These are phyloP conservation scores for Bombus breviceps DNA, from an alignment of 1,140 invertebrate species.

Conservation along the genomic window DNA sequence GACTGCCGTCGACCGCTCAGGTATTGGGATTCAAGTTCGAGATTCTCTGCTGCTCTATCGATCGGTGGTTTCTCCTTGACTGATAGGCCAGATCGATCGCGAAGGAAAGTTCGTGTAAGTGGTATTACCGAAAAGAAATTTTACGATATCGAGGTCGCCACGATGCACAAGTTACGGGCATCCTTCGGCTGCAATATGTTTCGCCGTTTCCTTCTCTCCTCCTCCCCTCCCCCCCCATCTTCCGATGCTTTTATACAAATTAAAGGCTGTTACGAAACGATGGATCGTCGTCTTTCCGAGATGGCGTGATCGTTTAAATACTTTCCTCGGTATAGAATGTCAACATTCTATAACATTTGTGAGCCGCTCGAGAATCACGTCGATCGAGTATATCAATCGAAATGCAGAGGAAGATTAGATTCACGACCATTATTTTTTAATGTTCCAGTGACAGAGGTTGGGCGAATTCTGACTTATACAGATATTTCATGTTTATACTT, in stretches of 20 bases:
- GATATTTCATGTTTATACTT: no score
- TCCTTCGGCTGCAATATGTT: not conserved
- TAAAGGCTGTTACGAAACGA: conserved; percentile 3
- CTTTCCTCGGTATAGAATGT: not conserved
- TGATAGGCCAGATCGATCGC: conserved; percentile 36
- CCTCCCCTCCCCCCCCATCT: fast-evolving
- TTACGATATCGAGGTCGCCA: conserved; percentile 16
- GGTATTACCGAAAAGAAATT: conserved; percentile 18
- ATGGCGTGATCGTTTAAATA: not conserved
- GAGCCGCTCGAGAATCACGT: not conserved
- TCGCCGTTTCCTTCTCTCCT: not conserved
- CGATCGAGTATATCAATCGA: not conserved
- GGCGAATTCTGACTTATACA: no score
- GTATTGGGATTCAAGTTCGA: not conserved
- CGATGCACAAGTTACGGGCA: not conserved
- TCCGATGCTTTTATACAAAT: conserved; percentile 32
- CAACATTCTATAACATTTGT: not conserved
- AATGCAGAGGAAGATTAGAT: not conserved
- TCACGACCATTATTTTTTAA: not conserved
- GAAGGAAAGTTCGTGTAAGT: conserved; percentile 13
- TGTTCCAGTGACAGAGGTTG: not conserved
- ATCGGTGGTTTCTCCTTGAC: conserved; percentile 38
- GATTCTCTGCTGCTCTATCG: conserved; percentile 3
- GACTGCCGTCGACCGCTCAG: no score
- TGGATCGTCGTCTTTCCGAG: not conserved